These are phyloP conservation scores for Erebia epiphron DNA, from an alignment of 2,888 invertebrate species.

Conservation along the genomic window DNA sequence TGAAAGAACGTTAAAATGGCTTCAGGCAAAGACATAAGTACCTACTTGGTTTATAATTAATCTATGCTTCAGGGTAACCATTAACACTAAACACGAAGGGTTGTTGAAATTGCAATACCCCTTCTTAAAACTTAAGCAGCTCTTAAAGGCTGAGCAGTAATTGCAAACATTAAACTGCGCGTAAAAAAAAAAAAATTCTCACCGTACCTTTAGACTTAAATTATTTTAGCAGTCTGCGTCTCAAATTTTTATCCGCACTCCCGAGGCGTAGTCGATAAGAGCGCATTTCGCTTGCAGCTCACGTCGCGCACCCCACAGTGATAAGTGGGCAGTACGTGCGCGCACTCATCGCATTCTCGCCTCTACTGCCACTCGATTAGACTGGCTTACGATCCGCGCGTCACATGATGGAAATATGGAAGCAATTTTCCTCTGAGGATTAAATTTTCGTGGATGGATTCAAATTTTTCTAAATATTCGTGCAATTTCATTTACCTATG, in stretches of 20 bases:
- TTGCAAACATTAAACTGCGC: not conserved
- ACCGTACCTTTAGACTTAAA: constrained; percentile 16
- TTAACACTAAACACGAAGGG: too few relatives aligned
- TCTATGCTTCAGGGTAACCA: too few relatives aligned
- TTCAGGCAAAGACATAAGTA: too few relatives aligned
- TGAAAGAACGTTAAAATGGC: too few relatives aligned
- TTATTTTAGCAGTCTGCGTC: constrained; percentile 25
- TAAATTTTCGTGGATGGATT: constrained; percentile 29
- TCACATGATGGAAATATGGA: constrained; percentile 39
- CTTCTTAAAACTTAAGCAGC: too few relatives aligned
- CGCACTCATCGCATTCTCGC: constrained; percentile 61
- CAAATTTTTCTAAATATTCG: constrained; percentile 10
- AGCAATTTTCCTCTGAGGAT: constrained; percentile 29
- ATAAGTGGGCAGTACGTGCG: constrained; percentile 69
- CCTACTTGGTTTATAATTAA: too few relatives aligned
- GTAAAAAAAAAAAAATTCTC: not conserved
- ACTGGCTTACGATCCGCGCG: constrained; percentile 36
- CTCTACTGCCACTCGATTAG: constrained; percentile 44
- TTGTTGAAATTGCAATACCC: too few relatives aligned
- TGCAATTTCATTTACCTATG: not conserved
- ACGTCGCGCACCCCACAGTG: constrained; percentile 65
- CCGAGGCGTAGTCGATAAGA: constrained; percentile 33
- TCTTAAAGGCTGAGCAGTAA: not conserved
- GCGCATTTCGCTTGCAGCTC: constrained; percentile 42
- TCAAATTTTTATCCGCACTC: constrained; percentile 21